These are phyloP conservation scores for Melanaphis sacchari DNA, from an alignment of 1,140 invertebrate genomes.

Conservation along the genomic window DNA sequence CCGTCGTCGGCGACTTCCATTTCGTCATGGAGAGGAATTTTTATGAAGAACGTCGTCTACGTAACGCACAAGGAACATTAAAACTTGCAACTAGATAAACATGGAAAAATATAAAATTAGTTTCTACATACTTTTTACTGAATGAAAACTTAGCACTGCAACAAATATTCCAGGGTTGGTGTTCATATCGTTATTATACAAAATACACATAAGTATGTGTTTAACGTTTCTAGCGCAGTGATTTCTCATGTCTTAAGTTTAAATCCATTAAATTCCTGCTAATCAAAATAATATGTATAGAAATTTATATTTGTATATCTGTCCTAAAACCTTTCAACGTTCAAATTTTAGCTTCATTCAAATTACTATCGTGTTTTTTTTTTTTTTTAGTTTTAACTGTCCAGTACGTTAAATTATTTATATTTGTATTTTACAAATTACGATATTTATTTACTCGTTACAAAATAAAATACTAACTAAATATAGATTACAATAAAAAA, in stretches of 20 bases:
- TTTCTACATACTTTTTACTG: background rate
- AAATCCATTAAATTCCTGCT: background rate
- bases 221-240: background rate
- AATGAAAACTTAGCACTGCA: background rate
- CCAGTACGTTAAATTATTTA: background rate
- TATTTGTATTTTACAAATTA: background rate
- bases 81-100: background rate
- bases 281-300: background rate
- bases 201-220: background rate
- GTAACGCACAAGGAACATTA: background rate
- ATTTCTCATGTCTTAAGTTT: background rate
- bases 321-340: background rate
- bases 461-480: background rate
- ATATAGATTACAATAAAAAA: background rate
- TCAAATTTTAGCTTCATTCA: background rate
- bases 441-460: background rate
- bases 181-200: background rate
- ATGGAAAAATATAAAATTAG: background rate
- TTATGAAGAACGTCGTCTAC: background rate
- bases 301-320: background rate
- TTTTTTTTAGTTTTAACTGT: background rate
- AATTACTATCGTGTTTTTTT: background rate
- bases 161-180: background rate
- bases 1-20: background rate
- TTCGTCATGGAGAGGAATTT: background rate